A percentile compares a stretch with the other conserved stretches of the same genome.
phyloP scores from a whole-genome alignment of 2,888 invertebrate genomes.

The Eupelmus urozonus region DNA sequence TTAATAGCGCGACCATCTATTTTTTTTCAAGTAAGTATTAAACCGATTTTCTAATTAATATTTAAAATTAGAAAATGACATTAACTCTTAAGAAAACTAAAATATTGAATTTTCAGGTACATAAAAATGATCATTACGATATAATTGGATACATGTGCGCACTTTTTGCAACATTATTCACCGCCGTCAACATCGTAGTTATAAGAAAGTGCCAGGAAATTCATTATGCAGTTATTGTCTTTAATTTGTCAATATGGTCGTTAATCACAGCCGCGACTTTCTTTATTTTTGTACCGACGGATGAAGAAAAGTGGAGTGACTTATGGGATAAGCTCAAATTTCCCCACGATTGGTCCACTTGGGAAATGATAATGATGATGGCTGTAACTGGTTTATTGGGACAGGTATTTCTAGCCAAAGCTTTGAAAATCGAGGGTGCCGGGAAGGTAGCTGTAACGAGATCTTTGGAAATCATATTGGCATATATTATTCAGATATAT shows the following conservation, averaged over 20 bases:
- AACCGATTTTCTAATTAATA: neutral
- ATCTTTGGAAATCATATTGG: constrained; percentile 78
- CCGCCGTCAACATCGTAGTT: constrained; percentile 77
- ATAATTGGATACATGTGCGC: constrained; percentile 76
- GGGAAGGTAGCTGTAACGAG: constrained; percentile 78
- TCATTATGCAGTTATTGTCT: constrained; percentile 77
- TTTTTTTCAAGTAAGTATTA: constrained; percentile 72
- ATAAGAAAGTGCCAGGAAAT: constrained; percentile 78
- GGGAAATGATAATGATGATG: constrained; percentile 71
- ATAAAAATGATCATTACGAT: constrained; percentile 70
- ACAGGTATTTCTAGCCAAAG: constrained; percentile 77
- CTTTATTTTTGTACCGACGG: constrained; percentile 67
- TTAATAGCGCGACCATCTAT: constrained; percentile 78
- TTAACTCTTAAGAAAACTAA: neutral
- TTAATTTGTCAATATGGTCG: constrained; percentile 77
- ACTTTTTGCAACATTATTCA: constrained; percentile 76
- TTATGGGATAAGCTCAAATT: constrained; percentile 55
- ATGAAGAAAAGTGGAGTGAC: constrained; percentile 32
- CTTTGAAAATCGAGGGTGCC: constrained; percentile 77
- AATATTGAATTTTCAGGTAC: constrained; percentile 64
- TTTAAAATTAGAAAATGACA: constrained; percentile 13
- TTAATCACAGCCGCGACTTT: constrained; percentile 72
- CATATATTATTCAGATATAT: constrained; percentile 76
- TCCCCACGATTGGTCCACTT: constrained; percentile 70
- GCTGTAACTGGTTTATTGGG: constrained; percentile 76